A percentile compares a stretch with the other conserved stretches of the same genome.
Conservation (phyloP, 1,140 invertebrate species). For the Dolichoris vasculosae region DNA sequence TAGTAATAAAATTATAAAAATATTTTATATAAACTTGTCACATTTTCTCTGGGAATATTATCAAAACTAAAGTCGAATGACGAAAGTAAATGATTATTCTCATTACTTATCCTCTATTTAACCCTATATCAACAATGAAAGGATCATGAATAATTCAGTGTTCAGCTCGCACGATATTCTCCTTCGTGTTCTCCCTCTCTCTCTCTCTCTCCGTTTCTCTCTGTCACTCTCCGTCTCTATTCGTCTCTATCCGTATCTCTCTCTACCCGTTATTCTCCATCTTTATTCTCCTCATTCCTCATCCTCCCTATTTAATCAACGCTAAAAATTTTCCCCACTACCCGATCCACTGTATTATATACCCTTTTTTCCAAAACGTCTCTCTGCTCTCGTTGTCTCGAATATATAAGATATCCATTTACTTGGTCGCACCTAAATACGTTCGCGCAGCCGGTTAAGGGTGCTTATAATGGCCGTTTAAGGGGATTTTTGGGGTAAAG, state of each 20-base stretch:
- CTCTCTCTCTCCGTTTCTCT: background rate
- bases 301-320: background rate
- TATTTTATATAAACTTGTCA: background rate
- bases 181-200: background rate
- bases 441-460: constrained; percentile 53
- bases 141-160: constrained; percentile 48
- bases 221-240: background rate
- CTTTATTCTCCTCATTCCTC: background rate
- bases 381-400: background rate
- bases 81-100: constrained; percentile 58
- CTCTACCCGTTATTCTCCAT: background rate
- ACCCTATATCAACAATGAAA: constrained; percentile 27
- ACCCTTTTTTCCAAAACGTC: constrained; percentile 13
- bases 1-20: too few species aligned
- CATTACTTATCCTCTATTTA: constrained; percentile 33
- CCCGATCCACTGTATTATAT: constrained; percentile 26
- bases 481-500: constrained; percentile 60
- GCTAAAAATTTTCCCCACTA: constrained; percentile 4
- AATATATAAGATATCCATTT: constrained; percentile 57
- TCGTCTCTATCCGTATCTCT: too few species aligned
- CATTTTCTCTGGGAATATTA: background rate
- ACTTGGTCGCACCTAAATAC: constrained; percentile 57
- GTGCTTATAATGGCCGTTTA: constrained; percentile 63
- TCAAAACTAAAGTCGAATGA: constrained; percentile 47
- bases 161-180: constrained; percentile 26